Evolutionary conservation across 2,888 invertebrate genomes (phyloP).

Genomic region (Heliothis peltigera): DNA sequence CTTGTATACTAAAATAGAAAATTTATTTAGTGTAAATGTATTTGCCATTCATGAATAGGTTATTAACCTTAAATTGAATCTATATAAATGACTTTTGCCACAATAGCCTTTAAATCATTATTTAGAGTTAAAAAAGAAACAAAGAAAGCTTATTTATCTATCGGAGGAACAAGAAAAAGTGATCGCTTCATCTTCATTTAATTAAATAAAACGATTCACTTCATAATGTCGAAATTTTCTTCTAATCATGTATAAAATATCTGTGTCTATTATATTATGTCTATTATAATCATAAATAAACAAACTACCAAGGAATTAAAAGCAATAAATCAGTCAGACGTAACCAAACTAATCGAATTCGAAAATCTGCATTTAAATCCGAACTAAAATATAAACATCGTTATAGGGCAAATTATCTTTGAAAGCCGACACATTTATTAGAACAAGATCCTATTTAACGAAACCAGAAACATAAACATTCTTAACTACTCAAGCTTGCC

Average conservation of each 20-base stretch:
- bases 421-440: slow-evolving; percentile 32
- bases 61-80: neutral
- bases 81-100: neutral
- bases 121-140: neutral
- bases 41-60: neutral
- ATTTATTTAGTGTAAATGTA: neutral
- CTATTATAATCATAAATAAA: slow-evolving; percentile 3
- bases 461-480: slow-evolving; percentile 30
- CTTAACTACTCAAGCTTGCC: slow-evolving; percentile 22
- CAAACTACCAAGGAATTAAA: slow-evolving; percentile 8
- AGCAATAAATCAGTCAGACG: slow-evolving; percentile 18
- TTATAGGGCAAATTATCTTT: slow-evolving; percentile 27
- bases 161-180: neutral
- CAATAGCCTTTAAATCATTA: neutral
- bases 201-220: neutral
- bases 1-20: neutral
- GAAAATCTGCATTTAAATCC: slow-evolving; percentile 30
- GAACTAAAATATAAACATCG: slow-evolving; percentile 16
- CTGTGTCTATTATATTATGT: neutral
- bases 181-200: neutral
- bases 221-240: too few relatives aligned
- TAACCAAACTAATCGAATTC: slow-evolving; percentile 24
- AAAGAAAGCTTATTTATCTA: too few relatives aligned
- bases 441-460: neutral
- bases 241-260: neutral